Evolutionary conservation across 2,113 vertebrate species (phyloP).

Genomic region (Cyanoliseus patagonus): DNA sequence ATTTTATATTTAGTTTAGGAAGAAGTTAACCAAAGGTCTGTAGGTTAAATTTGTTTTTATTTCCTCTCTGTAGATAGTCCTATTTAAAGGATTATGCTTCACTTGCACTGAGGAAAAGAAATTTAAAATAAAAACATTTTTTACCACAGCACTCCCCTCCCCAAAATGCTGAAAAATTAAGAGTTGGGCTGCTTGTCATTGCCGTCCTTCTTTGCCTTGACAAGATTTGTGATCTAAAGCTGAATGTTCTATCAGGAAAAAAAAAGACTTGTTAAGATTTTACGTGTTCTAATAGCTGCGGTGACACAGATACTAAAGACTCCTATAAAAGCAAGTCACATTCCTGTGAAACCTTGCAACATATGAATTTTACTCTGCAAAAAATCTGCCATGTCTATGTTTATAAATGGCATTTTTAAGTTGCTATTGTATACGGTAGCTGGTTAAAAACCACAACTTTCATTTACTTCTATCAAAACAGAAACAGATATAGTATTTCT

Average conservation of each 20-base stretch:
- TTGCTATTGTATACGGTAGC: neutral
- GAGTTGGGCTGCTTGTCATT: neutral
- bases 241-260: neutral
- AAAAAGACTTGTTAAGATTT: conserved; percentile 30
- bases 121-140: neutral
- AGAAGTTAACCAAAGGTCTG: conserved; percentile 65
- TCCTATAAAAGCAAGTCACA: neutral
- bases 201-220: conserved; percentile 18
- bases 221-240: conserved; percentile 45
- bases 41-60: conserved; percentile 64
- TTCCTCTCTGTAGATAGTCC: neutral
- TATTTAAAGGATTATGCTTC: neutral
- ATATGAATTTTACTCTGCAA: neutral
- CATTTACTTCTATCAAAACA: conserved; percentile 1
- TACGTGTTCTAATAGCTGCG: conserved; percentile 28
- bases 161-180: neutral
- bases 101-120: neutral
- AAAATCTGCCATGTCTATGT: neutral
- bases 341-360: conserved; percentile 15
- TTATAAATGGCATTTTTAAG: neutral
- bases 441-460: neutral
- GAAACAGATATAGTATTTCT: conserved; percentile 1
- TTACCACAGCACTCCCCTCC: neutral
- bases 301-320: conserved; percentile 11
- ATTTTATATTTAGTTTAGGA: conserved; percentile 57